Conservation (phyloP, 2,797 vertebrate species). For the Euthynnus affinis region DNA sequence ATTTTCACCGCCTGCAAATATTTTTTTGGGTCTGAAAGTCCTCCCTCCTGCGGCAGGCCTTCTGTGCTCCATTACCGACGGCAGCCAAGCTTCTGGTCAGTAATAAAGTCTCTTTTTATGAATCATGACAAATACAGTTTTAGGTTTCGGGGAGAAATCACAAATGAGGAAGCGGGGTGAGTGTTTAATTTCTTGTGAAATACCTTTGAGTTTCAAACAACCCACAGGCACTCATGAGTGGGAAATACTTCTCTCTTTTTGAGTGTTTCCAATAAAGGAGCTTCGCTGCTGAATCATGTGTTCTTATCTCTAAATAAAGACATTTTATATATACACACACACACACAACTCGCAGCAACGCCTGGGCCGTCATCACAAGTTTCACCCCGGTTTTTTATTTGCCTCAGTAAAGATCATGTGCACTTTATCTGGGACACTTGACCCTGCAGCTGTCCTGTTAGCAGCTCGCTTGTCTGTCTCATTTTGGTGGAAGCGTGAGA, state of each 20-base stretch:
- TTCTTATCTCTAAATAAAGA: conserved; percentile 44
- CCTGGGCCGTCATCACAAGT: neutral
- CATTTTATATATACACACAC: conserved; percentile 20
- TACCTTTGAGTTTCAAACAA: neutral
- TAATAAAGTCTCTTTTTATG: neutral
- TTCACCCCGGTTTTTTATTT: conserved; percentile 8
- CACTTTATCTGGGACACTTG: conserved; percentile 47
- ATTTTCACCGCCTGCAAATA: no score
- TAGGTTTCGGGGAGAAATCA: neutral
- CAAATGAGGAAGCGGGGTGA: neutral
- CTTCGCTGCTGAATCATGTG: conserved; percentile 7
- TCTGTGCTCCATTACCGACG: neutral
- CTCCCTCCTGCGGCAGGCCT: conserved; percentile 4
- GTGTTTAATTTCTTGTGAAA: conserved; percentile 1
- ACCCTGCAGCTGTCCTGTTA: conserved; percentile 60
- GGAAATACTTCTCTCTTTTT: neutral
- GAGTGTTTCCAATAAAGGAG: conserved; percentile 33
- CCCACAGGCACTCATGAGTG: neutral
- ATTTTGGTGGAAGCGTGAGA: neutral
- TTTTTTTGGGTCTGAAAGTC: neutral
- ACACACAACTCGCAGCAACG: neutral
- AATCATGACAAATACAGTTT: neutral
- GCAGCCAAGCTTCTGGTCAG: neutral
- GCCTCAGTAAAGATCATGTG: conserved; percentile 5
- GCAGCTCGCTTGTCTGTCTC: conserved; percentile 23